These are phyloP conservation scores for Leptinotarsa tumamoca DNA, from an alignment of 2,888 invertebrate genomes.

Conservation along the genomic window DNA sequence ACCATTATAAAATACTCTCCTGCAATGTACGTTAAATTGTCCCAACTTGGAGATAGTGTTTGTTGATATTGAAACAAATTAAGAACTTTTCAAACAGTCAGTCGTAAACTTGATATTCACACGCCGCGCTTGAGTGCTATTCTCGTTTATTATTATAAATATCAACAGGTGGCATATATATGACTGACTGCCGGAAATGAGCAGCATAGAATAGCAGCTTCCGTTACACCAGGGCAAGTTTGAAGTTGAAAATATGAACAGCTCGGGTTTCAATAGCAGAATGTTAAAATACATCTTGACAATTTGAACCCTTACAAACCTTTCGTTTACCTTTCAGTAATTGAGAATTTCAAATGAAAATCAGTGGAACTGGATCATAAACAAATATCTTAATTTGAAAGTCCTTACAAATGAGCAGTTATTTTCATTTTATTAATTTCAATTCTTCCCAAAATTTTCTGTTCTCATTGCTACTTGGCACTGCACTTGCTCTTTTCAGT, in stretches of 20 bases:
- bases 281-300: background rate
- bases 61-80: slow-evolving; percentile 18
- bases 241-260: background rate
- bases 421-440: too few relatives aligned
- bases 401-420: too few relatives aligned
- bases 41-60: slow-evolving; percentile 13
- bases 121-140: slow-evolving; percentile 5
- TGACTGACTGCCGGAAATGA: background rate
- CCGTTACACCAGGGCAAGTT: background rate
- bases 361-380: too few relatives aligned
- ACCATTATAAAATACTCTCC: too few relatives aligned
- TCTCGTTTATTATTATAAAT: slow-evolving; percentile 24
- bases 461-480: too few relatives aligned
- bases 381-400: too few relatives aligned
- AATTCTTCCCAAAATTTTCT: too few relatives aligned
- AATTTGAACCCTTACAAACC: background rate
- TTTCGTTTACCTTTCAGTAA: too few relatives aligned
- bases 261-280: background rate
- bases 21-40: too few relatives aligned
- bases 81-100: slow-evolving; percentile 9
- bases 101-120: slow-evolving; percentile 21
- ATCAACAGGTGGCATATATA: slow-evolving; percentile 31
- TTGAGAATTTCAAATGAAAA: too few relatives aligned
- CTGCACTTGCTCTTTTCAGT: too few relatives aligned
- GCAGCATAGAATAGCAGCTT: slow-evolving; percentile 6